These are phyloP conservation scores for Chrysolina oricalcia DNA, from an alignment of 2,888 invertebrate species.

Conservation along the genomic window DNA sequence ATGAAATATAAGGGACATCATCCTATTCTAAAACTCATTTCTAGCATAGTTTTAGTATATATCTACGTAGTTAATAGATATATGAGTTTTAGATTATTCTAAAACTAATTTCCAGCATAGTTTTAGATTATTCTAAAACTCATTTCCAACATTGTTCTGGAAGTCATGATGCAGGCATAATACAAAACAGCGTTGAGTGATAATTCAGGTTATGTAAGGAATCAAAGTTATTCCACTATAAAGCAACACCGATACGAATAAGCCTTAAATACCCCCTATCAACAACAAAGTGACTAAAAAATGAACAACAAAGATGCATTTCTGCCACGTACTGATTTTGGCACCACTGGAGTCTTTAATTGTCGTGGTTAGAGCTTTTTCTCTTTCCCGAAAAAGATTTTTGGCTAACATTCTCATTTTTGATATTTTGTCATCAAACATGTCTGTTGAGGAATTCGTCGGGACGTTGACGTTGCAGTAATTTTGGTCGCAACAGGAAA, in stretches of 20 bases:
- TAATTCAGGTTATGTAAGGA: background rate
- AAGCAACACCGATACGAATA: constrained; percentile 36
- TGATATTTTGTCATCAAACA: constrained; percentile 72
- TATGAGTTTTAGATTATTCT: too few species aligned
- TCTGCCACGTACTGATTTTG: constrained; percentile 38
- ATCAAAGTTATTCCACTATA: constrained; percentile 23
- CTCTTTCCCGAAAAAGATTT: constrained; percentile 69
- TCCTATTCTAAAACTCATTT: too few species aligned
- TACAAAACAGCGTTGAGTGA: background rate
- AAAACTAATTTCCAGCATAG: background rate
- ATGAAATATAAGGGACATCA: too few species aligned
- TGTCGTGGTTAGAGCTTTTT: constrained; percentile 70
- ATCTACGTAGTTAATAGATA: too few species aligned
- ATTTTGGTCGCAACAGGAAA: constrained; percentile 78
- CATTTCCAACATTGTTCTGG: too few species aligned
- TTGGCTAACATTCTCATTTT: constrained; percentile 71
- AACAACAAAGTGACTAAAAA: constrained; percentile 43
- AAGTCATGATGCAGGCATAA: too few species aligned
- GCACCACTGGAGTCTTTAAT: constrained; percentile 64
- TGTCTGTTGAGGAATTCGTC: constrained; percentile 76
- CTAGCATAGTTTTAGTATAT: too few species aligned
- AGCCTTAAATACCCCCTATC: constrained; percentile 40
- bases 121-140: too few species aligned
- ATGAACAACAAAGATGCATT: constrained; percentile 40
- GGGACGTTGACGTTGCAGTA: constrained; percentile 78